These are phyloP conservation scores for Hydrotaea diabolus DNA, from an alignment of 2,888 invertebrate genomes.

Conservation along the genomic window DNA sequence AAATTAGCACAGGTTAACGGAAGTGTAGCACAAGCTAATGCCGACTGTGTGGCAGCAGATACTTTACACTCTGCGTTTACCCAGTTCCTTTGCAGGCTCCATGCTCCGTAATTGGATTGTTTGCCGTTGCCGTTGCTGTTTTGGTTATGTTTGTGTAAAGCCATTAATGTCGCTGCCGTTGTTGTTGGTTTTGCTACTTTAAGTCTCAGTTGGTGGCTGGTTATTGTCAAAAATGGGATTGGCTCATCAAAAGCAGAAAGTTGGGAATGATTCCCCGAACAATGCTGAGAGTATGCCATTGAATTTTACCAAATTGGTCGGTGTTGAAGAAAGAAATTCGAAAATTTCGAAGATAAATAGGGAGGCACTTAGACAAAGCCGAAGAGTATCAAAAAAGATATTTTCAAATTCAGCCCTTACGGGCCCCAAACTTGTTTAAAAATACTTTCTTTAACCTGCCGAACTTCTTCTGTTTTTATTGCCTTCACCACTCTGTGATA, in stretches of 20 bases:
- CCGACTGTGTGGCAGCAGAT: background rate
- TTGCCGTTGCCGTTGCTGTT: background rate
- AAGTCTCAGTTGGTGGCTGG: conserved; percentile 1
- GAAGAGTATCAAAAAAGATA: too few species aligned
- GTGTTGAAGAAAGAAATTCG: too few species aligned
- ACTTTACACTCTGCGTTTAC: background rate
- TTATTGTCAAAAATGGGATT: conserved; percentile 25
- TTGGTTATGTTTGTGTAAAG: background rate
- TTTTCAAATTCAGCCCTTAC: too few species aligned
- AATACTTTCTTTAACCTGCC: too few species aligned
- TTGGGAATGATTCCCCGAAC: background rate
- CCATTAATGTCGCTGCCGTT: background rate
- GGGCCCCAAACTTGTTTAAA: too few species aligned
- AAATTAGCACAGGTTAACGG: conserved; percentile 55
- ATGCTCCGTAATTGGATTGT: background rate
- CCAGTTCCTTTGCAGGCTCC: background rate
- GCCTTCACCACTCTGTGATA: too few species aligned
- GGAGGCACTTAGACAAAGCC: too few species aligned
- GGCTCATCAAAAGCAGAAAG: conserved; percentile 1
- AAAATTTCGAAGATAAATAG: too few species aligned
- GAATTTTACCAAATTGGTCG: background rate
- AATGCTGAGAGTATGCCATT: background rate
- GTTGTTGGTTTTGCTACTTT: background rate
- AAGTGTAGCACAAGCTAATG: conserved; percentile 13
- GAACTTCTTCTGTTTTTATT: too few species aligned